Evolutionary conservation across 2,888 invertebrate genomes (phyloP), one percentile per base, ranked within the genome.

Genomic region (Drosophila mayaguana): DNA sequence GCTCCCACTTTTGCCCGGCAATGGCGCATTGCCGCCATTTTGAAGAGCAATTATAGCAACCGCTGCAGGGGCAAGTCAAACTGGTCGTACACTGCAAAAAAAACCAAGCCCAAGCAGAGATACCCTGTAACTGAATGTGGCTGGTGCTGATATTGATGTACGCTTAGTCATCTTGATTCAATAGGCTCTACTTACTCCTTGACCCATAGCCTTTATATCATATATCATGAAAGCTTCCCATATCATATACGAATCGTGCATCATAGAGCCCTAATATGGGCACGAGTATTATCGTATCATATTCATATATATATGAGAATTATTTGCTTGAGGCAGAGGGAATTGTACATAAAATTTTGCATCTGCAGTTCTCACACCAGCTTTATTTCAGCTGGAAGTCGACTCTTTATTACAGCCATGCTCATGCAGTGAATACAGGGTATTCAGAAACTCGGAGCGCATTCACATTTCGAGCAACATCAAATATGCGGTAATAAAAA

Each of bases 401-500:
- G 28, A 11, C 12, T 16, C 2, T 16, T 1, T 2, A 45, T 45
- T 14, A 3, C 8, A 16, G 1, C 22, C 3, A 22, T 9, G 16
- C 3, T 16, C 0, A 16, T 9, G 0, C 25, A 9, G 25, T 16
- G 2, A 25, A 2, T 48, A 38, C 38, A 59, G 59, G 25, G 48
- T 48, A 48, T 51, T 2, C 8, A n/a, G 9, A 12, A 18, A 4
- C 3, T 75, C 73, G 78, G 55, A 78, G 64, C 63, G 76, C 79
- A 81, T 78, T 73, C 59, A 56, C 48, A 68, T 70, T 69, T 62
- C 56, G 66, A 61, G 64, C 62, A 63, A 60, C 66, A 64, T 61
- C 43, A 68, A 80, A 82, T 77, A 69, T 69, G 70, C 64, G 70
- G 82, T 75, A 73, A 80, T 84, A 79, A 87, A 81, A 82, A 84